Conservation (phyloP, 2,888 invertebrate genomes). For the Halictus quadricinctus region DNA sequence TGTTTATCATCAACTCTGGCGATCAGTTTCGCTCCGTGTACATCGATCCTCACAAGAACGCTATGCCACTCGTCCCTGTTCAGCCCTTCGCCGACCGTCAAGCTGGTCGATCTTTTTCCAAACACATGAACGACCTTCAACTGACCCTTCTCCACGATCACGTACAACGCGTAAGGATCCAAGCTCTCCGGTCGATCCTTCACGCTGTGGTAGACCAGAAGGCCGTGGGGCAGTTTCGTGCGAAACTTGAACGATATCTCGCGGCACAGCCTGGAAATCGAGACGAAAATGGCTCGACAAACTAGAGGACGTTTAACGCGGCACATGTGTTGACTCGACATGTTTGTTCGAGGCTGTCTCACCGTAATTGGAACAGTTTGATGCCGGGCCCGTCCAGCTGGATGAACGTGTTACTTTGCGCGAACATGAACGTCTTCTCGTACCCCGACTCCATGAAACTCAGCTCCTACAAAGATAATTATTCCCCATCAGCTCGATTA, state of each 20-base stretch:
- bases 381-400: constrained; percentile 95
- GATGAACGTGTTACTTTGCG: constrained; percentile 94
- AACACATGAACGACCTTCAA: constrained; percentile 96
- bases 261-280: constrained; percentile 87
- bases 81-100: constrained; percentile 93
- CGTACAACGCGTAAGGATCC: constrained; percentile 94
- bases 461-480: constrained; percentile 84
- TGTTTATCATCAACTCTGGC: constrained; percentile 93
- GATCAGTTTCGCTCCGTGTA: constrained; percentile 91
- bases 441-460: constrained; percentile 94
- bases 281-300: constrained; percentile 9
- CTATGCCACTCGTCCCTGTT: constrained; percentile 96
- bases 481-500: neutral
- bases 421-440: constrained; percentile 95
- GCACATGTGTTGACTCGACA: neutral
- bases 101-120: constrained; percentile 92
- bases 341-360: constrained; percentile 65
- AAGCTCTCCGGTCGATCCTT: constrained; percentile 91
- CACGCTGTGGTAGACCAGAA: constrained; percentile 95
- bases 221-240: constrained; percentile 93
- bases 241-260: constrained; percentile 95
- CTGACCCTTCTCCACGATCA: constrained; percentile 95
- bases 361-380: constrained; percentile 95
- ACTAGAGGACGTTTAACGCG: neutral
- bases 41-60: constrained; percentile 93